These are phyloP conservation scores for Porites australiensis DNA, from an alignment of 64 coral and sea anemone genomes.

Conservation along the genomic window DNA sequence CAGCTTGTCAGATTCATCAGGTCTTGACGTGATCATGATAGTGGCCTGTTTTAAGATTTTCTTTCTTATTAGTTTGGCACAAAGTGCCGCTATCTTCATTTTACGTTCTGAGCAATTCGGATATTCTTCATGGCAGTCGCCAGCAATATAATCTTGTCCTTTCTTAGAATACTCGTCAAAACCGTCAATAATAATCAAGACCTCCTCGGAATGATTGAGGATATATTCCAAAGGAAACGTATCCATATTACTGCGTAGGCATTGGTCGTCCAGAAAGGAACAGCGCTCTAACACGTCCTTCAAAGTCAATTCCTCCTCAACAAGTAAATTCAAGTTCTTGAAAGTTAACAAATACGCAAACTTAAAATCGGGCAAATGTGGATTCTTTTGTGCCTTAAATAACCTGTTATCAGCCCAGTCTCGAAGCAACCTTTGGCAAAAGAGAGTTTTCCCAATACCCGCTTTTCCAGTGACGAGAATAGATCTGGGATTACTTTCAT, in stretches of 20 bases:
- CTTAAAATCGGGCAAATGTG: constrained; percentile 20
- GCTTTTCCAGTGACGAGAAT: constrained; percentile 59
- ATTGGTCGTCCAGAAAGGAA: constrained; percentile 18
- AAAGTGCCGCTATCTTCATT: constrained; percentile 1
- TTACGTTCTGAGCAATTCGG: constrained; percentile 5
- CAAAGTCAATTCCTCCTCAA: neutral
- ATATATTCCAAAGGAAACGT: constrained; percentile 2
- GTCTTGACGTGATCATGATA: constrained; percentile 5
- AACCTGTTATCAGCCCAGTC: constrained; percentile 47
- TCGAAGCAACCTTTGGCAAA: constrained; percentile 38
- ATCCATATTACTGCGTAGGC: neutral
- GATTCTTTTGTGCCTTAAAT: neutral
- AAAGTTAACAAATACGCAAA: constrained; percentile 42
- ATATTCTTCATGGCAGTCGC: neutral
- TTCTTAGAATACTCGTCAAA: constrained; percentile 10
- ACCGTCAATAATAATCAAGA: constrained; percentile 48
- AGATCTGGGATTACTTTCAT: neutral
- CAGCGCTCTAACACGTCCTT: neutral
- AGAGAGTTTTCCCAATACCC: constrained; percentile 56
- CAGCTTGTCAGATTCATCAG: constrained; percentile 7
- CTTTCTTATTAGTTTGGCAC: constrained; percentile 12
- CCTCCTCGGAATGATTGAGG: neutral
- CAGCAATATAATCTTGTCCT: neutral
- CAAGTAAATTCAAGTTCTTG: constrained; percentile 19
- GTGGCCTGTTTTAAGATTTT: neutral